These are phyloP conservation scores for Tiliacea citrago DNA, from an alignment of 2,888 invertebrate species.

Conservation along the genomic window DNA sequence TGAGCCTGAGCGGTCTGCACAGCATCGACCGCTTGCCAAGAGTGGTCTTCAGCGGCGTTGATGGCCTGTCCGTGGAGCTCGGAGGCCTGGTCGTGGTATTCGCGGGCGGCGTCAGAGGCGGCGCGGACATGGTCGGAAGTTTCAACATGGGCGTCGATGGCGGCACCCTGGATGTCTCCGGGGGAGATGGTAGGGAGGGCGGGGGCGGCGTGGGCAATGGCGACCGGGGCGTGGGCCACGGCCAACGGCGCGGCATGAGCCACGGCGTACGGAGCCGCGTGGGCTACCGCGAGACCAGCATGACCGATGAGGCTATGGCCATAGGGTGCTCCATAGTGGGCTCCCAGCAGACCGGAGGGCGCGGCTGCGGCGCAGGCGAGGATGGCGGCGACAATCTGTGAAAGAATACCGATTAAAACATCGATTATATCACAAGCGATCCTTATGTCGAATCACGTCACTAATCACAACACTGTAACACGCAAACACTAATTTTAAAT, in stretches of 20 bases:
- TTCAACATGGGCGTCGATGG: conserved; percentile 88
- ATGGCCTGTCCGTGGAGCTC: conserved; percentile 86
- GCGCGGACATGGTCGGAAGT: conserved; percentile 87
- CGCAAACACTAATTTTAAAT: conserved; percentile 38
- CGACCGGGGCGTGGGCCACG: conserved; percentile 72
- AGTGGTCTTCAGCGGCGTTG: conserved; percentile 88
- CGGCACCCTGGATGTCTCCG: conserved; percentile 85
- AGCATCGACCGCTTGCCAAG: conserved; percentile 87
- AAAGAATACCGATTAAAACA: conserved; percentile 71
- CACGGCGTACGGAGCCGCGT: conserved; percentile 71
- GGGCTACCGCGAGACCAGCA: conserved; percentile 72
- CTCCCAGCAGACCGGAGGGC: conserved; percentile 83
- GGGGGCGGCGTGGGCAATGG: conserved; percentile 75
- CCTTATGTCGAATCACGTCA: conserved; percentile 58
- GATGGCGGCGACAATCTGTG: conserved; percentile 91
- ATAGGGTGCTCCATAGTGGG: conserved; percentile 79
- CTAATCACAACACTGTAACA: conserved; percentile 66
- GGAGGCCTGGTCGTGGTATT: conserved; percentile 86
- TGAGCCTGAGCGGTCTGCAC: conserved; percentile 86
- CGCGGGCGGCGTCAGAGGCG: conserved; percentile 84
- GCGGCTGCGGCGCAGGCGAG: conserved; percentile 87
- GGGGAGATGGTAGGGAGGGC: conserved; percentile 86
- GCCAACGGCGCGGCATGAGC: conserved; percentile 48
- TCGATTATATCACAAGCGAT: conserved; percentile 58
- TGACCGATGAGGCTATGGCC: conserved; percentile 72